These are phyloP conservation scores for Papilio protenor DNA, from an alignment of 2,888 invertebrate genomes.

Conservation along the genomic window DNA sequence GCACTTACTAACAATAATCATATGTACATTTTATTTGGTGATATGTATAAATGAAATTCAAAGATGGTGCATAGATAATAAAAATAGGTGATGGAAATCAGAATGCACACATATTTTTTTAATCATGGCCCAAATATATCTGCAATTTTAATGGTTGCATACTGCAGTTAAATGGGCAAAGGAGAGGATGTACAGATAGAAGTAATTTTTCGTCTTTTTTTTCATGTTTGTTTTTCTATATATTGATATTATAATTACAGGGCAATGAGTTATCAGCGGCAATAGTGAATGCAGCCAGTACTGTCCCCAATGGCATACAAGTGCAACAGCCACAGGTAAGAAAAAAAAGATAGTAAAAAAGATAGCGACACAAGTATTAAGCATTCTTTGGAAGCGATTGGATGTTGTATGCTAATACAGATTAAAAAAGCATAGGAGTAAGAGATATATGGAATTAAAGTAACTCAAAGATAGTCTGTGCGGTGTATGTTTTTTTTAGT, in stretches of 20 bases:
- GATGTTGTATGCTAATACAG: too few relatives aligned
- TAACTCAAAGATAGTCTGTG: too few relatives aligned
- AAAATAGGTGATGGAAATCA: neutral
- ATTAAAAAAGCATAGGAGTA: too few relatives aligned
- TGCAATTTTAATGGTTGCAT: too few relatives aligned
- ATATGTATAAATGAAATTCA: neutral
- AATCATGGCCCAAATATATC: too few relatives aligned
- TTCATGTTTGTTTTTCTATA: neutral
- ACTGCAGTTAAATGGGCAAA: too few relatives aligned
- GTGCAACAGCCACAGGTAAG: conserved; percentile 80
- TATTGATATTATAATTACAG: conserved; percentile 58
- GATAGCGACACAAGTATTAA: too few relatives aligned
- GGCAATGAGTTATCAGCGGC: conserved; percentile 82
- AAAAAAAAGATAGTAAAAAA: neutral
- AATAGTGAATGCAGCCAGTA: conserved; percentile 78
- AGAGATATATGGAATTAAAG: too few relatives aligned
- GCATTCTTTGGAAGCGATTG: too few relatives aligned
- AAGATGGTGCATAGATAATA: neutral
- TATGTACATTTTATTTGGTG: neutral
- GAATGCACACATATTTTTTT: neutral
- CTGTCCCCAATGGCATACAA: conserved; percentile 77
- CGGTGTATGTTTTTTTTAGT: too few relatives aligned
- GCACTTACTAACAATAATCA: conserved; percentile 7
- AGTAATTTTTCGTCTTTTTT: neutral
- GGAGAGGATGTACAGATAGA: neutral